phyloP scores from a whole-genome alignment of 2,888 invertebrate genomes.

The Nomada fucata region DNA sequence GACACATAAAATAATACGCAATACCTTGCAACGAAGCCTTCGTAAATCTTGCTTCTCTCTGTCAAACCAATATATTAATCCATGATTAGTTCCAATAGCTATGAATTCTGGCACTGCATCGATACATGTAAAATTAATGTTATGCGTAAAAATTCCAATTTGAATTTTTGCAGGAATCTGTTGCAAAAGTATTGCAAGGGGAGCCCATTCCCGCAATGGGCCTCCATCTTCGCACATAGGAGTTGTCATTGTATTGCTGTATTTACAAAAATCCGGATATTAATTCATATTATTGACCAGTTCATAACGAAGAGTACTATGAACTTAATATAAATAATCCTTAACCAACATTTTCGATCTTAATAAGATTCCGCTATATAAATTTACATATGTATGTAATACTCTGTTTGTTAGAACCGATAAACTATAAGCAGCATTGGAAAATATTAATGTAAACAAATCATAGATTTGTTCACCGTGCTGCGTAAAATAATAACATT shows the following conservation, averaged over 20 bases:
- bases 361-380: neutral
- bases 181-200: conserved; percentile 90
- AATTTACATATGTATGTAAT: neutral
- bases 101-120: conserved; percentile 93
- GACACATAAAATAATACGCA: neutral
- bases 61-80: conserved; percentile 94
- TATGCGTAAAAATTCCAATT: conserved; percentile 90
- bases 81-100: conserved; percentile 93
- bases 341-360: neutral
- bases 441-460: conserved; percentile 1
- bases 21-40: conserved; percentile 92
- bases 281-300: neutral
- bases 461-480: conserved; percentile 14
- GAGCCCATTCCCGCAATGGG: conserved; percentile 91
- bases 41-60: conserved; percentile 91
- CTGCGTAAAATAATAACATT: conserved; percentile 3
- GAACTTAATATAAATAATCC: neutral
- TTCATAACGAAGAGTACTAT: neutral
- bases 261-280: conserved; percentile 11
- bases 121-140: conserved; percentile 91
- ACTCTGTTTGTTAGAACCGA: neutral
- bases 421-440: neutral
- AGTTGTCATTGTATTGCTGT: conserved; percentile 76
- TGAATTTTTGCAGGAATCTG: conserved; percentile 91
- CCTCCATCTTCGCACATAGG: conserved; percentile 82